Conservation (phyloP, 2,797 vertebrate genomes). For the Gadopsis bispinosus region DNA sequence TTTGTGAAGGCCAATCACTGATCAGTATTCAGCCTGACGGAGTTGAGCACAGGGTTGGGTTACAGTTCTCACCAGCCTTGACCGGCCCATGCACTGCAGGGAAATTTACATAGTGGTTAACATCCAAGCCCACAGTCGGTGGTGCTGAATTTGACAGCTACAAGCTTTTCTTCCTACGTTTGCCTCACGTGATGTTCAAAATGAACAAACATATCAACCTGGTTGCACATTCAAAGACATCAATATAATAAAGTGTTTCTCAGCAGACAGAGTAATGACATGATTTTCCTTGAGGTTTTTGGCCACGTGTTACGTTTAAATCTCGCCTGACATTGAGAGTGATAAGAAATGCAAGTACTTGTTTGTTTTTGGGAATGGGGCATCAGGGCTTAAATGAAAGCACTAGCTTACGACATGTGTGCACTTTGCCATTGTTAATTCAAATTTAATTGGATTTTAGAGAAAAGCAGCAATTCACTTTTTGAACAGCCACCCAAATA, state of each 20-base stretch:
- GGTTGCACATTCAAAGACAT: neutral
- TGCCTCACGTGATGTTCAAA: neutral
- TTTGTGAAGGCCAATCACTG: slow-evolving; percentile 45
- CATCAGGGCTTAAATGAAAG: neutral
- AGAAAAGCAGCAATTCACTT: neutral
- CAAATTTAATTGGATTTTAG: neutral
- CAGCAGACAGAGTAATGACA: neutral
- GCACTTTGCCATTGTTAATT: neutral
- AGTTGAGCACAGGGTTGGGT: slow-evolving; percentile 23
- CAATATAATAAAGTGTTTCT: neutral
- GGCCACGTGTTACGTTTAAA: neutral
- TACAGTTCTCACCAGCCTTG: slow-evolving; percentile 42
- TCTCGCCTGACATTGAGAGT: neutral
- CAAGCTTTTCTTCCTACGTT: slow-evolving; percentile 9
- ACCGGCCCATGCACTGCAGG: neutral
- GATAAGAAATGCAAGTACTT: neutral
- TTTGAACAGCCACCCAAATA: neutral
- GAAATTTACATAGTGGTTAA: slow-evolving; percentile 42
- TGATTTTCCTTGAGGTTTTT: neutral
- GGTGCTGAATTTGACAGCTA: slow-evolving; percentile 3
- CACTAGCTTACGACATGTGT: neutral
- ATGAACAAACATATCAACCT: neutral
- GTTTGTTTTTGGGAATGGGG: neutral
- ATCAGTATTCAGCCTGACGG: slow-evolving; percentile 52
- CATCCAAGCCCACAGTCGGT: neutral